Conservation (phyloP, 1,140 invertebrate genomes). For the Lasioglossum albipes region DNA sequence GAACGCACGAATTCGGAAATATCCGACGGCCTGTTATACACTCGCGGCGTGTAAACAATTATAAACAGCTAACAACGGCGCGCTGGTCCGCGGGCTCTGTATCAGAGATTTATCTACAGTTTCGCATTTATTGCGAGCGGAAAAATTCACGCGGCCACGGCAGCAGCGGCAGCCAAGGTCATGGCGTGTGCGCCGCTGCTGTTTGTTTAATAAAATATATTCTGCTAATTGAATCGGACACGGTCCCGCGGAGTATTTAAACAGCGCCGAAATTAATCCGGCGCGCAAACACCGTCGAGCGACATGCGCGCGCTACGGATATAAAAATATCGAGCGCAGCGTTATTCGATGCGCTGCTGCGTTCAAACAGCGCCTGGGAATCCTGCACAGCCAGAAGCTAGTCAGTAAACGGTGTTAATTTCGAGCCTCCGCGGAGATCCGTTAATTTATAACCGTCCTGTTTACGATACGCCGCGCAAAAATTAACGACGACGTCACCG, state of each 20-base stretch:
- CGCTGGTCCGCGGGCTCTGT: not conserved
- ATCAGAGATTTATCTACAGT: constrained; percentile 73
- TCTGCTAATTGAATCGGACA: too few relatives aligned
- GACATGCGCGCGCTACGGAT: not conserved
- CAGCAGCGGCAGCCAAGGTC: not conserved
- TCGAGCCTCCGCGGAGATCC: constrained; percentile 11
- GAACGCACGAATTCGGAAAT: not conserved
- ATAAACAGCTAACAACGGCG: constrained; percentile 1
- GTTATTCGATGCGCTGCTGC: not conserved
- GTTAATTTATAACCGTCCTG: constrained; percentile 24
- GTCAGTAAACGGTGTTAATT: constrained; percentile 24
- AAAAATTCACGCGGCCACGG: constrained; percentile 61
- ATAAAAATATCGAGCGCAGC: constrained; percentile 13
- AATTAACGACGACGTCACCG: constrained; percentile 17
- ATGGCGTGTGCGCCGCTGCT: not conserved
- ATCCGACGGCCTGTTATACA: not conserved
- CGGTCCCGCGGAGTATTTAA: not conserved
- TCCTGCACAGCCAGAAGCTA: not conserved
- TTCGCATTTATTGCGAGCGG: constrained; percentile 70
- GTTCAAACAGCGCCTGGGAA: not conserved
- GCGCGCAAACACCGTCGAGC: constrained; percentile 1
- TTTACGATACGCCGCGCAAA: constrained; percentile 25
- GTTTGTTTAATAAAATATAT: constrained; percentile 38
- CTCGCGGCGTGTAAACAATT: not conserved
- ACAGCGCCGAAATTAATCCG: constrained; percentile 33